Conservation (phyloP, 2,113 vertebrate species). For the Brienomyrus longianalis region DNA sequence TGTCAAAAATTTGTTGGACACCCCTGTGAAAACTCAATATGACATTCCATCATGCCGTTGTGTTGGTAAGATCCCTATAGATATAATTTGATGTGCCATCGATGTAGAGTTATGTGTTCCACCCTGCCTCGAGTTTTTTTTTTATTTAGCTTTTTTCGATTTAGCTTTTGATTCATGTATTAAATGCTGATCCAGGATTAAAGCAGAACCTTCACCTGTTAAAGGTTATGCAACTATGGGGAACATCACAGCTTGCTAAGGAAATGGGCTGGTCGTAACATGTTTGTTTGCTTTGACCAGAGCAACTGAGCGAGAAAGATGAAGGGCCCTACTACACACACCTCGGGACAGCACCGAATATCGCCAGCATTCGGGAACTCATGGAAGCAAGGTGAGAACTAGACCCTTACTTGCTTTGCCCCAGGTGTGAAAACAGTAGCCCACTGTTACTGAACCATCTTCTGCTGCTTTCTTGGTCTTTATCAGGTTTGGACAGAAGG, state of each 20-base stretch:
- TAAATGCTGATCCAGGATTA: not conserved
- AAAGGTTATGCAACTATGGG: not conserved
- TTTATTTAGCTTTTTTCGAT: not conserved
- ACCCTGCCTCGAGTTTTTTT: not conserved
- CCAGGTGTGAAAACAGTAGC: not conserved
- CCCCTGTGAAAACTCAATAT: conserved; percentile 90
- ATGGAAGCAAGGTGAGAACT: conserved; percentile 88
- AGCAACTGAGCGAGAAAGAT: conserved; percentile 97
- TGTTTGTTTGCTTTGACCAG: conserved; percentile 71
- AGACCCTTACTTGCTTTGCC: not conserved
- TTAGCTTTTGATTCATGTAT: conserved; percentile 18
- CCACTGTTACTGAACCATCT: not conserved
- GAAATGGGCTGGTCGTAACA: not conserved
- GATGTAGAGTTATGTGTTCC: conserved; percentile 9
- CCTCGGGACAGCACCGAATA: conserved; percentile 86
- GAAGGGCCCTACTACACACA: conserved; percentile 98
- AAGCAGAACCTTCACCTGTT: not conserved
- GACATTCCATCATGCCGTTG: conserved; percentile 93
- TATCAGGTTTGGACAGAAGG: conserved; percentile 80
- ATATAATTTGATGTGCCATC: not conserved
- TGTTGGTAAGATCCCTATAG: conserved; percentile 72
- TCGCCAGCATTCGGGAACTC: conserved; percentile 82
- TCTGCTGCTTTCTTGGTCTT: conserved; percentile 44
- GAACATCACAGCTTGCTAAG: not conserved
- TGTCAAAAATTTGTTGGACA: conserved; percentile 86